Conservation (phyloP, 2,797 vertebrate species). For the Moxostoma hubbsi region DNA sequence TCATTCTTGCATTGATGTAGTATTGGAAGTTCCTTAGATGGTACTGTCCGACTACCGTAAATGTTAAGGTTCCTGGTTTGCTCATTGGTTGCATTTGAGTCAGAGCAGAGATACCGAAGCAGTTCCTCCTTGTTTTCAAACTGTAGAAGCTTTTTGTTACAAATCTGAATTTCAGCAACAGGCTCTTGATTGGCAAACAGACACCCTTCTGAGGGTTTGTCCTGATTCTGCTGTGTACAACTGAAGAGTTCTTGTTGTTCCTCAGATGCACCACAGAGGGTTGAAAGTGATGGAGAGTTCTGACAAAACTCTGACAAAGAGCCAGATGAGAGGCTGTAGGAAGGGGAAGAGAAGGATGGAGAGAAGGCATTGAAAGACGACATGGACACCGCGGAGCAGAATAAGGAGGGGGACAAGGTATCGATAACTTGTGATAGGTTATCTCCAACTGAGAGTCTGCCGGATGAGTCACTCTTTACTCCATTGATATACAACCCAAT, state of each 20-base stretch:
- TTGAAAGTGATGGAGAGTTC: slow-evolving; percentile 55
- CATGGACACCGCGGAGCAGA: slow-evolving; percentile 51
- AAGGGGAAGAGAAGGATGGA: slow-evolving; percentile 72
- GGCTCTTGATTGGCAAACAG: slow-evolving; percentile 88
- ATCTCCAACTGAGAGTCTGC: slow-evolving; percentile 56
- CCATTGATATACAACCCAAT: slow-evolving; percentile 81
- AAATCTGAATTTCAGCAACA: slow-evolving; percentile 78
- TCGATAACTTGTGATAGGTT: slow-evolving; percentile 59
- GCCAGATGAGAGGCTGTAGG: slow-evolving; percentile 65
- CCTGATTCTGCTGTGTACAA: slow-evolving; percentile 48
- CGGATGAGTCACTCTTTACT: slow-evolving; percentile 71
- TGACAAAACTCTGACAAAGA: slow-evolving; percentile 62
- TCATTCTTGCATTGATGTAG: slow-evolving; percentile 58
- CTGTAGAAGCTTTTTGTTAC: slow-evolving; percentile 73
- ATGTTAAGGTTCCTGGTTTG: slow-evolving; percentile 67
- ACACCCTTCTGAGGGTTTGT: slow-evolving; percentile 69
- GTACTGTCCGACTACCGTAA: slow-evolving; percentile 27
- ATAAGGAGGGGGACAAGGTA: slow-evolving; percentile 63
- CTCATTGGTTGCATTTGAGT: slow-evolving; percentile 35
- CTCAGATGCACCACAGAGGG: slow-evolving; percentile 43
- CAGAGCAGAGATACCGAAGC: slow-evolving; percentile 72
- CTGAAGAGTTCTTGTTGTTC: slow-evolving; percentile 59
- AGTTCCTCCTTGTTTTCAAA: slow-evolving; percentile 74
- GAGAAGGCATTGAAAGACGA: slow-evolving; percentile 64
- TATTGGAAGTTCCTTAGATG: slow-evolving; percentile 66